phyloP scores from a whole-genome alignment of 2,797 vertebrate species.

The Lithobates sylvaticus region DNA sequence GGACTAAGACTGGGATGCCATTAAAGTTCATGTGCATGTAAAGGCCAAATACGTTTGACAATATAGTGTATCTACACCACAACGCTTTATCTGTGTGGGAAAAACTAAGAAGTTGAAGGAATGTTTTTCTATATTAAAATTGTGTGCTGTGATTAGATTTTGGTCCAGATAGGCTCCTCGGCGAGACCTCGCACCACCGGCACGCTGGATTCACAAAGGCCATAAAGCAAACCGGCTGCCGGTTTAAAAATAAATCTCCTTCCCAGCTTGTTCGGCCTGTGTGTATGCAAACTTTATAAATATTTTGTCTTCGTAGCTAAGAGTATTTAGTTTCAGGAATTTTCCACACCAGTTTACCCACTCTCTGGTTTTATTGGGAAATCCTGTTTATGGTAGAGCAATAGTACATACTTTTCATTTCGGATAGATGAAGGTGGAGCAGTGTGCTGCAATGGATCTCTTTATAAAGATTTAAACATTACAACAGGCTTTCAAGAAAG shows the following conservation, averaged over 20 bases:
- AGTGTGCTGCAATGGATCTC: too few species aligned
- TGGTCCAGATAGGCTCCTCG: not conserved
- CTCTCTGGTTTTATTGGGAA: constrained; percentile 65
- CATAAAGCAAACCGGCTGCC: constrained; percentile 59
- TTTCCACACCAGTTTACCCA: constrained; percentile 64
- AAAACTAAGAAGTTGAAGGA: constrained; percentile 15
- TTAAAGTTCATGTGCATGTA: too few species aligned
- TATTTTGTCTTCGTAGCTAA: constrained; percentile 70
- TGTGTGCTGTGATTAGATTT: not conserved
- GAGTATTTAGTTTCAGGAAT: constrained; percentile 66
- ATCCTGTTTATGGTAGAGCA: constrained; percentile 55
- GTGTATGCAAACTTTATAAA: constrained; percentile 70
- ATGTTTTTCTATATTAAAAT: not conserved
- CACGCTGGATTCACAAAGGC: not conserved
- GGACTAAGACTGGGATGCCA: too few species aligned
- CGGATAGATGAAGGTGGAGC: not conserved
- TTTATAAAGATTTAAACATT: too few species aligned
- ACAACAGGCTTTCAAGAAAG: too few species aligned
- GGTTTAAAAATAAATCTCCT: constrained; percentile 68
- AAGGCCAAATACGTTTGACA: too few species aligned
- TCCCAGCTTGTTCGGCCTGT: constrained; percentile 57
- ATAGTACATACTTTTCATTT: constrained; percentile 30
- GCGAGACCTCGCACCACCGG: not conserved
- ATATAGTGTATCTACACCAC: constrained; percentile 1
- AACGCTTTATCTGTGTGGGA: constrained; percentile 4